Evolutionary conservation across 2,113 vertebrate species (phyloP).

Genomic region (Chlorocebus sabaeus): DNA sequence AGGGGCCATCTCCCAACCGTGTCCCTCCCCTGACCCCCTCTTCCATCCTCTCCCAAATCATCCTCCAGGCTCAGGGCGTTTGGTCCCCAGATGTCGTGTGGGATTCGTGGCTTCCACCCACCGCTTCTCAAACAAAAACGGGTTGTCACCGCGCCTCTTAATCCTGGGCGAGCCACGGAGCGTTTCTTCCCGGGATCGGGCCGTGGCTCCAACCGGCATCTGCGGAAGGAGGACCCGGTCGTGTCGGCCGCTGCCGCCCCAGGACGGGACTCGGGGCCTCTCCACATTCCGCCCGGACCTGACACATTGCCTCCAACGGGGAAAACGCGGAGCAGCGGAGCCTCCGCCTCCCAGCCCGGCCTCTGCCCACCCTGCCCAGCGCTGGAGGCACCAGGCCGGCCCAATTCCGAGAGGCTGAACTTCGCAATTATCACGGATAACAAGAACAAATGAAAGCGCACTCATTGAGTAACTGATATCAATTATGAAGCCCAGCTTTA

Average conservation of each 20-base stretch:
- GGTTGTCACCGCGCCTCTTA: neutral
- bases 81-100: conserved; percentile 42
- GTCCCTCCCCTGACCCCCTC: neutral
- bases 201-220: neutral
- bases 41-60: conserved; percentile 17
- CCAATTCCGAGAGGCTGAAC: conserved; percentile 63
- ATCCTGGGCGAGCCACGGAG: conserved; percentile 16
- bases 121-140: conserved; percentile 52
- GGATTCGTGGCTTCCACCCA: conserved; percentile 32
- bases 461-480: conserved; percentile 87
- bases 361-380: neutral
- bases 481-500: conserved; percentile 86
- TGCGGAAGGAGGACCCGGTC: neutral
- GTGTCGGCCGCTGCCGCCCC: too few relatives aligned
- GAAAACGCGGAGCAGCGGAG: neutral
- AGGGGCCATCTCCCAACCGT: neutral
- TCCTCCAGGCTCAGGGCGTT: neutral
- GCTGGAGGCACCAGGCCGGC: neutral
- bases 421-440: conserved; percentile 81
- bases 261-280: neutral
- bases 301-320: neutral
- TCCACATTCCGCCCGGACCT: neutral
- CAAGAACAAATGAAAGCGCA: conserved; percentile 82
- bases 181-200: neutral
- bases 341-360: neutral